phyloP scores from a whole-genome alignment of 2,113 vertebrate genomes.

The Columbina picui region DNA sequence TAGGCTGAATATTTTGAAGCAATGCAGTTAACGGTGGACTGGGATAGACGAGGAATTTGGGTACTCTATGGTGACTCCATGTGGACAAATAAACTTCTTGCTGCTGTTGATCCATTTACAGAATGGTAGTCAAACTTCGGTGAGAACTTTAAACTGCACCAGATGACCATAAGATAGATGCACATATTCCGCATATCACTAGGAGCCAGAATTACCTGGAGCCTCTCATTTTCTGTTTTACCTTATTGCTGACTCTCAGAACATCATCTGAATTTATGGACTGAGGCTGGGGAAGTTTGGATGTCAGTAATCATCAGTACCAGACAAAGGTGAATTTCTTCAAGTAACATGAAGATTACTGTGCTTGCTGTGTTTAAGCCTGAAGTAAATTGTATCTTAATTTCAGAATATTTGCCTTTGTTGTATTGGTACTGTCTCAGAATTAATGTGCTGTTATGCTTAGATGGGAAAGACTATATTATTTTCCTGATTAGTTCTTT shows the following conservation, averaged over 20 bases:
- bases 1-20: neutral
- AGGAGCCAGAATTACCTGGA: conserved; percentile 22
- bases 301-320: neutral
- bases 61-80: neutral
- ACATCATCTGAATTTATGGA: conserved; percentile 6
- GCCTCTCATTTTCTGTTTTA: conserved; percentile 7
- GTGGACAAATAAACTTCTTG: neutral
- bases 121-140: neutral
- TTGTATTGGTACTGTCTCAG: conserved; percentile 2
- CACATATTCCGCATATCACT: neutral
- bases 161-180: neutral
- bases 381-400: conserved; percentile 44
- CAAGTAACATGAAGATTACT: neutral
- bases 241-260: neutral
- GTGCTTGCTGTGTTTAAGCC: conserved; percentile 13
- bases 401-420: conserved; percentile 15
- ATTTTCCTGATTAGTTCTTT: neutral
- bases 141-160: neutral
- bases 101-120: neutral
- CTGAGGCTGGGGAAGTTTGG: conserved; percentile 13
- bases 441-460: conserved; percentile 19
- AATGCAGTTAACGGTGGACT: neutral
- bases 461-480: neutral
- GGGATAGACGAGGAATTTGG: neutral
- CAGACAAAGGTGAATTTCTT: conserved; percentile 27